Evolutionary conservation across 64 coral and sea anemone genomes (phyloP).

Genomic region (Acropora yongei): DNA sequence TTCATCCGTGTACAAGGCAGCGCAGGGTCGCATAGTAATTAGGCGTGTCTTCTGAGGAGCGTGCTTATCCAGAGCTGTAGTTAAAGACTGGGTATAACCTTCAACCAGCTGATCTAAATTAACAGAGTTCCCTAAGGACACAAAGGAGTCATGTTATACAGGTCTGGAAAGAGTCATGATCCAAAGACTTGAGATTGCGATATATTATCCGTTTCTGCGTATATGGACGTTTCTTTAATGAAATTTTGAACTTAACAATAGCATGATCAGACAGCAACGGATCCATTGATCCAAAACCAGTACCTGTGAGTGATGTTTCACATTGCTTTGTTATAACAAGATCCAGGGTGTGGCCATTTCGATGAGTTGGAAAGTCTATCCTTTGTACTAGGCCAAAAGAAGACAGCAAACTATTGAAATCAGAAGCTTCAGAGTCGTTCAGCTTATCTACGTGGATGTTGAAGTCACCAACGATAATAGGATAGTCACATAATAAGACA

Average conservation of each 20-base stretch:
- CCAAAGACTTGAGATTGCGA: no score
- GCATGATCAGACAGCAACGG: conserved; percentile 1
- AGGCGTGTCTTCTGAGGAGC: no score
- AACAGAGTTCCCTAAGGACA: no score
- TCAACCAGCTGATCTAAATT: no score
- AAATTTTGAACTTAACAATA: neutral
- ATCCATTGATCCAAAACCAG: neutral
- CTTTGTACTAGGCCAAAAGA: neutral
- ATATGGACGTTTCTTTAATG: neutral
- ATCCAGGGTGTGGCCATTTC: neutral
- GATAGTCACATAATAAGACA: neutral
- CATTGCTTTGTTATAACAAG: conserved; percentile 4
- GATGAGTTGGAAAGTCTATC: neutral
- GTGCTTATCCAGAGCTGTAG: no score
- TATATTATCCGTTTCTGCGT: no score
- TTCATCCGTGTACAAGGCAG: no score
- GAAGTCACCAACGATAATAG: neutral
- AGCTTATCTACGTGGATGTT: neutral
- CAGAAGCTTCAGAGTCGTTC: neutral
- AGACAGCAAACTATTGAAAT: neutral
- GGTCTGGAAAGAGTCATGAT: no score
- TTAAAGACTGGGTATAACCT: no score
- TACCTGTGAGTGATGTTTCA: neutral
- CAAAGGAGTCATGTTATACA: no score
- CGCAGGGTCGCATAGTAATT: no score